Conservation (phyloP, 30 jellyfish, hydroid and myxozoan genomes). For the Aurelia aurita complex sp. Pacific region DNA sequence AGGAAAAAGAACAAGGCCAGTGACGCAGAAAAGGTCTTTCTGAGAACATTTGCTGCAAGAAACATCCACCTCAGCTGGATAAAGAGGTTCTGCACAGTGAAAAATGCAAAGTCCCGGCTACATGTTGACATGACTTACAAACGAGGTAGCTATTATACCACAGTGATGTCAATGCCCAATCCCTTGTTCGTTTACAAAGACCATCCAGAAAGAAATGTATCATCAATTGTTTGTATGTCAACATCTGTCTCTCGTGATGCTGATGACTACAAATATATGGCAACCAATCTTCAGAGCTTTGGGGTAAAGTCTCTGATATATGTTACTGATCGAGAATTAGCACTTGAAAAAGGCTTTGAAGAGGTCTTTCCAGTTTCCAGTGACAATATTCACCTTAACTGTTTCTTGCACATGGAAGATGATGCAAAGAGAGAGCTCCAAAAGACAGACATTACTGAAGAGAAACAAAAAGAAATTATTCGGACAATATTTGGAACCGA, state of each 20-base stretch:
- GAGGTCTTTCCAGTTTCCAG: conserved; percentile 9
- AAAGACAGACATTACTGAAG: conserved; percentile 1
- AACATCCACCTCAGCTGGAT: background rate
- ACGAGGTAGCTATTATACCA: conserved; percentile 7
- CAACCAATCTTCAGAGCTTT: conserved; percentile 3
- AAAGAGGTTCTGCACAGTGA: conserved; percentile 1
- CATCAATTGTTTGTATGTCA: conserved; percentile 12
- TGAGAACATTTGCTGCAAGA: conserved; percentile 3
- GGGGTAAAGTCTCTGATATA: conserved; percentile 4
- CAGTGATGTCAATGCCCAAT: conserved; percentile 10
- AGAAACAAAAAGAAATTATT: background rate
- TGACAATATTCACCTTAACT: conserved; percentile 16
- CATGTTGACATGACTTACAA: conserved; percentile 43
- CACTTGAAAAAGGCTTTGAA: conserved; percentile 33
- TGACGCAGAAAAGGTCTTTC: conserved; percentile 7
- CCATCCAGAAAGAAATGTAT: conserved; percentile 14
- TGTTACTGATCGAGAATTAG: conserved; percentile 34
- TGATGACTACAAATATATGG: conserved; percentile 31
- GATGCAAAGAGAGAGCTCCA: conserved; percentile 13
- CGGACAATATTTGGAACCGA: conserved; percentile 23
- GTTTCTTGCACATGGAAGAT: conserved; percentile 29
- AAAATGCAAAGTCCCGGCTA: background rate
- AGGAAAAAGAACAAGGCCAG: conserved; percentile 5
- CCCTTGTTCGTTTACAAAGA: conserved; percentile 19
- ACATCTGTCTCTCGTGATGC: conserved; percentile 10